Evolutionary conservation across 1,140 invertebrate species (phyloP), one percentile per base, ranked within the genome.

Genomic region (Drosophila arawakana): DNA sequence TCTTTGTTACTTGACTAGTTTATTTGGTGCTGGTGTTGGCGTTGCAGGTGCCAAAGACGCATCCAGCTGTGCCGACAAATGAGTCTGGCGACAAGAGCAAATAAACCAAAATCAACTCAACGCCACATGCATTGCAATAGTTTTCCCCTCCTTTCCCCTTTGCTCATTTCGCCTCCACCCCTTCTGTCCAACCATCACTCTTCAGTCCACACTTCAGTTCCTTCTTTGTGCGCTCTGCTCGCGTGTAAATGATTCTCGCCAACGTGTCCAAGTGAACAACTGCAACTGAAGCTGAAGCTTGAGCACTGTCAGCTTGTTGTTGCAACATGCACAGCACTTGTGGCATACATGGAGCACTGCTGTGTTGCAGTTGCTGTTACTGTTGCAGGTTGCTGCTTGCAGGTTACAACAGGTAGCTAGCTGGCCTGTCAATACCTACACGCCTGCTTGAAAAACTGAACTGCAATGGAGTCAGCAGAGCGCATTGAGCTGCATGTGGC

Each of bases 61-160:
- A 69, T 89, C 83, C 83, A 88, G 83, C 83, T 89, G 83, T 89
- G 83, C 83, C 84, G 80, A 88, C 83, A 88, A 88, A 88, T 88
- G 84, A 83, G 84, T 73, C 83, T 75, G 80, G 84, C 78, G 84
- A 88, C 84, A 88, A 88, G 80, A 84, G 84, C 84, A 88, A 88
- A 88, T 88, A 88, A 88, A 89, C 80, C 78, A 69, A 86, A 88
- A 89, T 88, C 83, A 89, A 80, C 54, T 79, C 80, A 62, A 62
- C 80, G 41, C 78, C 59, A 66, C 78, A 72, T 76, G 67, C 60
- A 46, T 13, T 50, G 18, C 49, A 41, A 21, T 30, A 30, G 25
- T 30, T 43, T 44, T 30, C 30, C 44, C 58, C 18, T 35, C 35
- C 11, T 11, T 4, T 39, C 18, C n/a, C 30, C 46, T 15, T 34